Evolutionary conservation across 1,140 invertebrate species (phyloP), one percentile per base, ranked within the genome.

Genomic region (Heterodera carotae): DNA sequence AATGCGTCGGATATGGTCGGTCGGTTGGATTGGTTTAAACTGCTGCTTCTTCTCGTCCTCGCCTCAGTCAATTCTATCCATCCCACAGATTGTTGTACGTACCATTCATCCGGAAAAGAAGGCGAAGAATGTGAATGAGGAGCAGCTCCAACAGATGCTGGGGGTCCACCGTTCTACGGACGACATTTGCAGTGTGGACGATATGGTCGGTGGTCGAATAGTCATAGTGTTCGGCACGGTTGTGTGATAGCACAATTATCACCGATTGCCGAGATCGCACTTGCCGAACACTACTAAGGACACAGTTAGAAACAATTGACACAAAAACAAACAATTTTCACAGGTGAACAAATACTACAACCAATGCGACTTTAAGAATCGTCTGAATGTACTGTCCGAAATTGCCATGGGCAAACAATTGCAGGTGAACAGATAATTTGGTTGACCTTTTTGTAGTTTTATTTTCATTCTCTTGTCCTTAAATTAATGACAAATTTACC

Each of bases 1-100:
- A 84, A 84, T 78, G 48, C 82, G 12, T n/a, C 56, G n/a, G 84
- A 85, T 59, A 83, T 85, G 75, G 69, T 84, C n/a, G n/a, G n/a
- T n/a, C n/a, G n/a, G n/a, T n/a, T n/a, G n/a, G n/a, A n/a, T n/a
- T n/a, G n/a, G n/a, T 15, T 18, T 48, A 2, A 72, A 22, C 22
- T 22, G 2, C 48, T 22, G 48, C 22, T 80, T 25, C 74, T 80
- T 48, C 25, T 53, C 6, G 53, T 70, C 69, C 7, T 34, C n/a
- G 15, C 27, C 22, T 56, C 15, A 29, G 62, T 62, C 25, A 48
- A 27, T 71, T 2, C 5, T 8, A 39, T 22, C 15, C 22, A 43
- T n/a, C n/a, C n/a, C n/a, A 72, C 64, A 62, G 43, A 56, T 79
- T 33, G 31, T 56, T 64, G 67, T 79, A 2, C 66, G 76, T 12